Percentiles rank a stretch among this genome's conserved stretches.
These are phyloP conservation scores for Paragorgia papillata DNA, from an alignment of 92 coral and sea anemone genomes.

Conservation along the genomic window DNA sequence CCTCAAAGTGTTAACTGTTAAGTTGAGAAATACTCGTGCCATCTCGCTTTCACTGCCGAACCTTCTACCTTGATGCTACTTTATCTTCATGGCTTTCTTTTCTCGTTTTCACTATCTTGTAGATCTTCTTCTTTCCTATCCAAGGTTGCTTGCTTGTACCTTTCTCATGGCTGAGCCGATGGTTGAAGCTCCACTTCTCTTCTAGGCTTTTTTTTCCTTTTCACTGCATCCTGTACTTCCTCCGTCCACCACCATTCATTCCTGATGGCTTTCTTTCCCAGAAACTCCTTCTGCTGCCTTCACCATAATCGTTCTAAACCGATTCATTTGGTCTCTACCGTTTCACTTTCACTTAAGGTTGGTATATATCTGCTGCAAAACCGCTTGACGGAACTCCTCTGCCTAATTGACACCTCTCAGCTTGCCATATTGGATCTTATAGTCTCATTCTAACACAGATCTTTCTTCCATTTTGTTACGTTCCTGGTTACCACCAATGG, in stretches of 20 bases:
- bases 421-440: background rate
- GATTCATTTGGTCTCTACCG: background rate
- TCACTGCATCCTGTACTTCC: background rate
- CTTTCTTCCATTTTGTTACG: background rate
- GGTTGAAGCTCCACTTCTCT: background rate
- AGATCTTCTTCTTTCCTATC: background rate
- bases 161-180: no score
- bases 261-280: conserved; percentile 13
- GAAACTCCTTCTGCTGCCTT: background rate
- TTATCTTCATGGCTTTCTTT: background rate
- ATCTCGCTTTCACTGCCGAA: background rate
- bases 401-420: background rate
- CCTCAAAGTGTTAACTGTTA: background rate
- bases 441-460: background rate
- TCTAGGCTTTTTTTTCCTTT: background rate
- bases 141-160: background rate
- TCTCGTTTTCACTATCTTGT: background rate
- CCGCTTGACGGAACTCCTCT: background rate
- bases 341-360: background rate
- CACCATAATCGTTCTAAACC: background rate
- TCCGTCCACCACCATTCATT: conserved; percentile 19
- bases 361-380: background rate
- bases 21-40: conserved; percentile 15
- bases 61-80: background rate
- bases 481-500: background rate